Conservation (phyloP, 2,888 invertebrate genomes). For the Phyllotreta cruciferae region DNA sequence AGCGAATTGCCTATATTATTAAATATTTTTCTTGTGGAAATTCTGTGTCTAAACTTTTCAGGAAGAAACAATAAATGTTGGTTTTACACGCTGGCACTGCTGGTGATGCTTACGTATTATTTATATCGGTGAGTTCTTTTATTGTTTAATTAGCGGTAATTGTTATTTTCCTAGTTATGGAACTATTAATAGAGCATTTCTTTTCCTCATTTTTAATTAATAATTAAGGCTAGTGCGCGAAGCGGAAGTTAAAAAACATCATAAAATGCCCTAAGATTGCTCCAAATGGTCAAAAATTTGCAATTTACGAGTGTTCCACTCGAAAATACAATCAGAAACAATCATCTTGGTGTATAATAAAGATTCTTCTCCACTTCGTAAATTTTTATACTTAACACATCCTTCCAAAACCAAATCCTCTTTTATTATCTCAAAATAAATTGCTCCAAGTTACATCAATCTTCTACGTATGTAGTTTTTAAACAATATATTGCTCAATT, state of each 20-base stretch:
- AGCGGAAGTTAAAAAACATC: background rate
- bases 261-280: background rate
- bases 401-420: too few relatives aligned
- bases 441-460: too few relatives aligned
- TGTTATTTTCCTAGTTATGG: conserved; percentile 26
- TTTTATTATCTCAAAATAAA: too few relatives aligned
- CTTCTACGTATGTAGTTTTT: too few relatives aligned
- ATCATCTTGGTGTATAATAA: too few relatives aligned
- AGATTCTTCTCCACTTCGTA: too few relatives aligned
- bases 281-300: background rate
- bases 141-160: conserved; percentile 22
- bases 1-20: too few relatives aligned
- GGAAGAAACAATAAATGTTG: background rate
- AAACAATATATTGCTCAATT: too few relatives aligned
- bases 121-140: conserved; percentile 17
- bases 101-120: conserved; percentile 9
- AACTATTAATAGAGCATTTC: conserved; percentile 26
- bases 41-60: background rate
- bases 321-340: background rate
- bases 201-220: conserved; percentile 17
- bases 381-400: too few relatives aligned
- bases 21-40: background rate
- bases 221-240: conserved; percentile 4
- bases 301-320: background rate
- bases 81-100: conserved; percentile 8